These are phyloP conservation scores for Hirtodrosophila alboralis DNA, from an alignment of 2,888 invertebrate species.

Conservation along the genomic window DNA sequence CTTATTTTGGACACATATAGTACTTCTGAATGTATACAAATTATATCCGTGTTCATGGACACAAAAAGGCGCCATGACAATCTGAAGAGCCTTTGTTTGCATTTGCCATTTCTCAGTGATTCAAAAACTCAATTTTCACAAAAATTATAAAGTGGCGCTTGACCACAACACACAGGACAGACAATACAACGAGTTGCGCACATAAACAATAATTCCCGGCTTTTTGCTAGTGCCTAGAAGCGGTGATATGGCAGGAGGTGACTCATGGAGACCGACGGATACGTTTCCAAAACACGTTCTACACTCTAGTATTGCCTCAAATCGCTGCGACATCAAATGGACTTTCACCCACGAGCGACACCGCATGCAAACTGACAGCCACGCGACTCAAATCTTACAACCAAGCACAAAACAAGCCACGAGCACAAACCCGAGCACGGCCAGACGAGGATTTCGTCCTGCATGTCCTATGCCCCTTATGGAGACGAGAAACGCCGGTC, in stretches of 20 bases:
- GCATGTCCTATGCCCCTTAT: slow-evolving; percentile 40
- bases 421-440: slow-evolving; percentile 52
- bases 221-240: slow-evolving; percentile 37
- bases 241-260: slow-evolving; percentile 23
- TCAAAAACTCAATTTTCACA: slow-evolving; percentile 46
- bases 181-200: slow-evolving; percentile 28
- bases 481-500: slow-evolving; percentile 22
- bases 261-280: slow-evolving; percentile 43
- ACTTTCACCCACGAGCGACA: slow-evolving; percentile 71
- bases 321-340: slow-evolving; percentile 26
- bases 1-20: slow-evolving; percentile 20
- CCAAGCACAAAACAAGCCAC: slow-evolving; percentile 61
- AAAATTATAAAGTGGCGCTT: slow-evolving; percentile 58
- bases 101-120: slow-evolving; percentile 36
- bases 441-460: slow-evolving; percentile 27
- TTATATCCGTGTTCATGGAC: slow-evolving; percentile 28
- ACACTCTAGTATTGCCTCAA: slow-evolving; percentile 6
- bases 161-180: slow-evolving; percentile 45
- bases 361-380: slow-evolving; percentile 60
- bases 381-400: slow-evolving; percentile 60
- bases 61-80: slow-evolving; percentile 53
- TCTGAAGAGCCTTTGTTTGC: slow-evolving; percentile 58
- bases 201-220: slow-evolving; percentile 57
- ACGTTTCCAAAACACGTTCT: slow-evolving; percentile 36
- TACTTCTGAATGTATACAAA: slow-evolving; percentile 22